Evolutionary conservation across 2,797 vertebrate species (phyloP), one percentile per base, ranked within the genome.

Genomic region (Neopelma chrysocephalum): DNA sequence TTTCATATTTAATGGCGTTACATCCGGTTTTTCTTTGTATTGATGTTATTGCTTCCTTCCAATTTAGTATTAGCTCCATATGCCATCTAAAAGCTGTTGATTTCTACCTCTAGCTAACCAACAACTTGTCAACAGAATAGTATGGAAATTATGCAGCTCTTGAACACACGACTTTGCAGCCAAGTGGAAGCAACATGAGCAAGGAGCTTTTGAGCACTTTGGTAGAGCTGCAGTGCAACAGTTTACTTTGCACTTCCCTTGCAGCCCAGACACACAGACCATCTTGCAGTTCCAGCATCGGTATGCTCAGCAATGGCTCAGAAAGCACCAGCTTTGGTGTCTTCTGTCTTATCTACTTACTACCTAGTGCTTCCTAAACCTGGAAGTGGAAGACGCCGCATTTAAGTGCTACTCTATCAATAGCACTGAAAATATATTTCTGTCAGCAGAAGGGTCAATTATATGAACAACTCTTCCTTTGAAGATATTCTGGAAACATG

Each of bases 381-480:
- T 82, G 65, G 51, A 68, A 72, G 53, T 57, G 38, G 54, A 65
- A 90, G 78, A 82, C 47, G 56, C 65, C 38, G 73, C 43, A 40
- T 96, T 88, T 90, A 83, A 91, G 72, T 82, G 26, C 69, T 68
- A 12, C 47, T 72, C 36, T 75, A 23, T 56, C 80, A 62, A 31
- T 62, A 76, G 69, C 57, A 56, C 62, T 79, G 82, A 65, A 94
- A 92, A 78, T 92, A 48, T 16, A 70, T 91, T 83, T 89, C 82
- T 93, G 48, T 86, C 51, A 73, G 14, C 54, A 56, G 93, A 83
- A 70, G n/a, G 47, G 79, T 94, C 85, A 94, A 40, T 90, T 91
- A 56, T 47, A 61, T n/a, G 73, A 94, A 60, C 69, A 79, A 25
- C 38, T 81, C 47, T 88, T 93, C 62, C 47, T 93, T 81, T 88